These are phyloP conservation scores for Altica lythri DNA, from an alignment of 2,888 invertebrate species.

Conservation along the genomic window DNA sequence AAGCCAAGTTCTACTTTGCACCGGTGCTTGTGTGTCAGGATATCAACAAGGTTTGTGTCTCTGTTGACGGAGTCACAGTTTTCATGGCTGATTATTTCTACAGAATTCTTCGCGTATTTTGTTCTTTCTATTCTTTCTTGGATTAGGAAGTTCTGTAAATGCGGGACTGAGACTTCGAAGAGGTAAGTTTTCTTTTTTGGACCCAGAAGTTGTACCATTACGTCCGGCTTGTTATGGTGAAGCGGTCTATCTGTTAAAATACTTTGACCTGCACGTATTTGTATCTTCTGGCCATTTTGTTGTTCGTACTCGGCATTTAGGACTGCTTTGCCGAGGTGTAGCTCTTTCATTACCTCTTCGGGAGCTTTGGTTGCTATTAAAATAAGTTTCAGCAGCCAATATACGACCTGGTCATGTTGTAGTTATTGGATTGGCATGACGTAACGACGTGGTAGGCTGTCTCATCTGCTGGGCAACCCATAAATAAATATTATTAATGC, in stretches of 20 bases:
- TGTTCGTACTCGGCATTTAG: too few relatives aligned
- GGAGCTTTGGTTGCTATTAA: neutral
- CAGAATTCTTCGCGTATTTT: too few relatives aligned
- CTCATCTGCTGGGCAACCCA: neutral
- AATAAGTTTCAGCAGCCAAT: too few relatives aligned
- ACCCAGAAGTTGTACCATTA: too few relatives aligned
- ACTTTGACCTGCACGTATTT: too few relatives aligned
- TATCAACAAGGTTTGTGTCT: neutral
- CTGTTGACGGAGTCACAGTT: neutral
- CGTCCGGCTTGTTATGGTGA: too few relatives aligned
- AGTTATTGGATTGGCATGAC: too few relatives aligned
- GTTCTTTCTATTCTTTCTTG: neutral
- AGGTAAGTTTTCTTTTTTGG: neutral
- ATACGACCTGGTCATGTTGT: neutral
- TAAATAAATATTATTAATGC: too few relatives aligned
- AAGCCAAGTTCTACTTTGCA: neutral
- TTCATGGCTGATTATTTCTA: too few relatives aligned
- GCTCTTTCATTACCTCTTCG: neutral
- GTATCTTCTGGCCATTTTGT: too few relatives aligned
- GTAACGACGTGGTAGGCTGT: neutral
- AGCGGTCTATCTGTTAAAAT: too few relatives aligned
- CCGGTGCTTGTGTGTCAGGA: neutral
- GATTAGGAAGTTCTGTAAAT: neutral
- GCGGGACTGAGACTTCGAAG: too few relatives aligned
- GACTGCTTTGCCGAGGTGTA: neutral